Evolutionary conservation across 2,888 invertebrate species (phyloP), one percentile per base, ranked within the genome.

Genomic region (Molanna angustata): DNA sequence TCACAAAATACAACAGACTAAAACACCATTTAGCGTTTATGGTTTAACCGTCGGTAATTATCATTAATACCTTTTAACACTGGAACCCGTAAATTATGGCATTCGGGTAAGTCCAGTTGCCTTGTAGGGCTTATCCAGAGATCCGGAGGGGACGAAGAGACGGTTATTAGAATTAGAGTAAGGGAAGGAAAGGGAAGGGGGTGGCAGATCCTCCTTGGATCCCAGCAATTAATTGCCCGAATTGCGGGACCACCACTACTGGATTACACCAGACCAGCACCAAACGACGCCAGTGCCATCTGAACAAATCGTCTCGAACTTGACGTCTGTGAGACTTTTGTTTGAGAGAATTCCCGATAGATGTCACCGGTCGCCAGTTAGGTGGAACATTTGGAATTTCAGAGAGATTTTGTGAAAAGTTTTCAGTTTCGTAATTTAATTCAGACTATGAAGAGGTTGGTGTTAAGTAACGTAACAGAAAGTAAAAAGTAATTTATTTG

Each of bases 31-130:
- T 53, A 56, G 44, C 55, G 56, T 58, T 55, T 58, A 55, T 55
- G 52, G 58, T 58, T 58, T 55, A 58, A 55, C 58, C 58, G 55
- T 33, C 45, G 52, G 58, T 58, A 58, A 53, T 56, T 58, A 58
- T 55, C 58, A 52, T 58, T 58, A 58, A 58, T 58, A 58, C 58
- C 58, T 58, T 58, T 58, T 56, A 58, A 58, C 55, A 58, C 58
- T 52, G 58, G 53, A 51, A 58, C 58, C 58, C 58, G 58, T 58
- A 58, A 58, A 58, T 58, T 58, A 58, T 58, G 53, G 58, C 58
- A 47, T 58, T 58, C 55, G 50, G 51, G 48, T 58, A 58, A 58
- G 58, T 58, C 58, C 56, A 44, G 55, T 56, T 56, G 56, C 58
- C 58, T 58, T 58, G 58, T 58, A 56, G 48, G 53, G 58, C 53